Evolutionary conservation across 2,888 invertebrate species (phyloP).

Genomic region (Sinodicranocentrus sp.): DNA sequence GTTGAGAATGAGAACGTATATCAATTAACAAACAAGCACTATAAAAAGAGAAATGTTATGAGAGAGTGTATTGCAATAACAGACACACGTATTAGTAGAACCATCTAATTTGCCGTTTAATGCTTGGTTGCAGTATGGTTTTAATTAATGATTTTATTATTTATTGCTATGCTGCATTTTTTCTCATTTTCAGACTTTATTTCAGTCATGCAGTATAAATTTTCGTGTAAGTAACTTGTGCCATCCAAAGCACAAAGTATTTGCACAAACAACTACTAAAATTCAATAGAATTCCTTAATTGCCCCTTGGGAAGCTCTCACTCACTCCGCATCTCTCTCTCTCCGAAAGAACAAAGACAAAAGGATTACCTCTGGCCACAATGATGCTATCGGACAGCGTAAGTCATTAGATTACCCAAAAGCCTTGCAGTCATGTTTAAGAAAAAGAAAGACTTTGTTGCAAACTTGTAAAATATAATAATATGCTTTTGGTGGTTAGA

Average conservation of each 20-base stretch:
- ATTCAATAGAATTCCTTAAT: not conserved
- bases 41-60: no score
- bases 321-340: not conserved
- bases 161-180: no score
- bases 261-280: constrained; percentile 1
- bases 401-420: constrained; percentile 13
- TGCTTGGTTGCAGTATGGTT: no score
- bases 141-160: no score
- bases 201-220: not conserved
- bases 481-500: no score
- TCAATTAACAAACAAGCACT: no score
- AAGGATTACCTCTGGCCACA: constrained; percentile 18
- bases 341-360: constrained; percentile 11
- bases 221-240: not conserved
- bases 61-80: no score
- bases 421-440: no score
- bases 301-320: not conserved
- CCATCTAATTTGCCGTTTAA: no score
- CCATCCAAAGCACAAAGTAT: not conserved
- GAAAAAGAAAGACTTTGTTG: constrained; percentile 1
- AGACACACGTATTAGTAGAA: no score
- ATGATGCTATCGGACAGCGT: constrained; percentile 52
- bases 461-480: not conserved
- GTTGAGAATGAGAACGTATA: no score
- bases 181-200: no score